Evolutionary conservation across 2,113 vertebrate species (phyloP), one percentile per base, ranked within the genome.

Genomic region (Stegostoma tigrinum): DNA sequence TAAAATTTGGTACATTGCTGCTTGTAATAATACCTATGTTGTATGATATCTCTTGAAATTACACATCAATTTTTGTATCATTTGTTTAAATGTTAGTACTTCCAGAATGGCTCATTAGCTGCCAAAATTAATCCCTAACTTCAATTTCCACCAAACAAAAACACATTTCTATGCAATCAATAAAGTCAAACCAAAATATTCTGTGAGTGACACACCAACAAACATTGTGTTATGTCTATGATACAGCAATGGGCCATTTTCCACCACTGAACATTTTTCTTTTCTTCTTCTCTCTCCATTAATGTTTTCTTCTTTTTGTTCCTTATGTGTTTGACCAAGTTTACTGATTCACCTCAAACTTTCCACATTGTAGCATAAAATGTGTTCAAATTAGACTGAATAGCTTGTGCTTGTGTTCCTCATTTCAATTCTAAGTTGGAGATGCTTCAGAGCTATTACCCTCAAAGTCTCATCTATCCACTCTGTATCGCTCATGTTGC

Each of bases 81-180:
- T 94, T 38, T 42, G 66, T 68, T 67, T 3, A 66, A 94, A 94
- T 94, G 21, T 70, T 70, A 70, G 27, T 42, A 70, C 91, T 42
- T 94, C 64, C 64, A 94, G 42, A 19, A 70, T 38, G 91, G 66
- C 38, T 94, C 66, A 94, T 70, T 94, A 70, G 66, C 21, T 94
- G 66, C 34, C 91, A 94, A 68, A 94, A 94, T 94, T 21, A 17
- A 38, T 68, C 68, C 68, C 91, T 42, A 94, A 94, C 68, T 94
- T 48, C 19, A 70, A 94, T 94, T 94, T 70, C 8, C 38, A 94
- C n/a, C 27, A 66, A 94, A 42, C n/a, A 67, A 94, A 30, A 38
- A 94, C 38, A 70, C 38, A 90, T 14, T 30, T 61, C 14, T 30
- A 34, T 55, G 52, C 87, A 90, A 90, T 90, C 87, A 64, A 55